Percentiles rank a stretch among this genome's conserved stretches.
Conservation (phyloP, 2,113 vertebrate genomes). For the Micronisus gabar region DNA sequence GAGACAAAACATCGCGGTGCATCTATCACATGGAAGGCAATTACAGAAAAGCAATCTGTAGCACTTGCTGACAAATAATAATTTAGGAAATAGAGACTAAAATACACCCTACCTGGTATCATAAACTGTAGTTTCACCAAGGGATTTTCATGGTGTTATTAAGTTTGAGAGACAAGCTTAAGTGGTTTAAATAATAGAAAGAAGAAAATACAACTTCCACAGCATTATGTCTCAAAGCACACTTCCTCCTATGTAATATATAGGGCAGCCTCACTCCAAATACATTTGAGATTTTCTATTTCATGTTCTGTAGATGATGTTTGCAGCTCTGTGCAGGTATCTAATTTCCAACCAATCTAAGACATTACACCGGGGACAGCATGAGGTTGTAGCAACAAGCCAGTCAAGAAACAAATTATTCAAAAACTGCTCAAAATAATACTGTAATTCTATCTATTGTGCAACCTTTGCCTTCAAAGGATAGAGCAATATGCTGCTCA, state of each 20-base stretch:
- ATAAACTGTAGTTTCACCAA: background rate
- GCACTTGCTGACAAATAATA: constrained; percentile 30
- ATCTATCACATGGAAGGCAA: background rate
- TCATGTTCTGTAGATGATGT: background rate
- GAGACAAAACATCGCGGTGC: background rate
- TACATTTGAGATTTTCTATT: constrained; percentile 21
- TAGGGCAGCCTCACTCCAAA: background rate
- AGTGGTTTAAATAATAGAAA: constrained; percentile 54
- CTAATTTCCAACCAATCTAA: constrained; percentile 20
- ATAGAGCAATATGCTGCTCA: background rate
- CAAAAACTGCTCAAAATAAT: constrained; percentile 20
- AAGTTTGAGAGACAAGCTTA: constrained; percentile 51
- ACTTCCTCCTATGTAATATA: background rate
- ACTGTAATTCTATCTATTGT: background rate
- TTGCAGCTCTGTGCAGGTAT: background rate
- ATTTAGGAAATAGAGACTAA: constrained; percentile 45
- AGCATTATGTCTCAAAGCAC: background rate
- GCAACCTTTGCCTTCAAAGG: background rate
- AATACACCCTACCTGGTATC: background rate
- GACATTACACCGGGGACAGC: background rate
- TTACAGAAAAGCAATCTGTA: constrained; percentile 34
- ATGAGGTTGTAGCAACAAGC: background rate
- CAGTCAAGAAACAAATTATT: constrained; percentile 17
- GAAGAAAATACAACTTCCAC: constrained; percentile 12
- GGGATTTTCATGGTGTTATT: constrained; percentile 4